Base-by-base conservation (phyloP, 30 jellyfish, hydroid and myxozoan genomes). In the Mastigias papua region DNA sequence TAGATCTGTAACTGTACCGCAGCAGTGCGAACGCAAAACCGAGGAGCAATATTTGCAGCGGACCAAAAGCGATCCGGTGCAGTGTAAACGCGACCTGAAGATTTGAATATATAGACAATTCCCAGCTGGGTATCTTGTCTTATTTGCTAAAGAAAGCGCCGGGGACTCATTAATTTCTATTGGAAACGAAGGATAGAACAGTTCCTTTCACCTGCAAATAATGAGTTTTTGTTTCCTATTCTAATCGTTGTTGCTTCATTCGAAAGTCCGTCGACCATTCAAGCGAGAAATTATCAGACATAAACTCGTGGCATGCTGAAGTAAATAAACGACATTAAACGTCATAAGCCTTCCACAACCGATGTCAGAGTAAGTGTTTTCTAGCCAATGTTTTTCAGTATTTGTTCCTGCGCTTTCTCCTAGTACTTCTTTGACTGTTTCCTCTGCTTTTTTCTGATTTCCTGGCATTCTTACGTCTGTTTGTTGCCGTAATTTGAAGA, bases 91-190 rank as follows among this genome's bases (percentile, higher is more conserved):
- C n/a, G n/a, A n/a, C n/a, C n/a, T 57, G 69, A 19, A 37, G 10
- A 37, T 37, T 37, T 37, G 54, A 3, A 37, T 37, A 37, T 37
- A 37, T 9, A 27, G 74, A 63, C 23, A 63, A 54, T 54, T 77
- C 88, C 88, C 78, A 7, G 78, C 34, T 51, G 78, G 88, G 63
- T 25, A 57, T 77, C 78, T 64, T 2, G 42, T 51, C 46, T 28
- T 29, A 77, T 77, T 58, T n/a, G 23, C 17, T 9, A 21, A 63
- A 23, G 42, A 63, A 1, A 1, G 6, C 74, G 23, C 46, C 42
- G 23, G 74, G 42, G 35, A 63, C 74, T 63, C 42, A 26, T 26
- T 21, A 63, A n/a, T 63, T 63, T 63, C 35, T 23, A 63, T 63
- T 63, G 74, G 74, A 27, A 63, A 1, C 26, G 42, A 63, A 63